Evolutionary conservation across 2,888 invertebrate genomes (phyloP), one percentile per base, ranked within the genome.

Genomic region (Diarsia rubi): DNA sequence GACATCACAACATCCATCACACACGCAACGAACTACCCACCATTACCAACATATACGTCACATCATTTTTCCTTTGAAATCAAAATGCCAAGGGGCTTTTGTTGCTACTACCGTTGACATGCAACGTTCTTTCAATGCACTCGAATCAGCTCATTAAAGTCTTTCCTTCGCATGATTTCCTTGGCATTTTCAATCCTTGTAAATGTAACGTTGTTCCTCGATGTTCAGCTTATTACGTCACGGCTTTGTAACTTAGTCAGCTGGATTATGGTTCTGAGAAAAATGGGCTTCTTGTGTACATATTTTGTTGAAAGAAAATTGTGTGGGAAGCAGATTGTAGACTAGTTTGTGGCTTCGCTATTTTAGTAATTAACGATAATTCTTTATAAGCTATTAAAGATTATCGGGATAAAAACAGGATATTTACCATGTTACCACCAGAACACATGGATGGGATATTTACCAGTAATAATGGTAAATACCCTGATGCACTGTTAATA

Each of bases 131-230:
- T 91, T 91, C 92, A 91, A 85, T 88, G 87, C 91, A 89, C 90
- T 92, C 88, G 89, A 92, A 92, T 90, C 92, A 92, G 93, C 94
- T 94, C 94, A 93, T 94, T 94, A 94, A 90, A 90, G 91, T 90
- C 88, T 92, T 92, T 90, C 92, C 91, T 92, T 81, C 85, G 88
- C 92, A 81, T 90, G 93, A 93, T 94, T 94, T 94, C 93, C 93
- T 93, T 91, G 90, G 91, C 91, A 91, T 91, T 90, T 91, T 90
- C 84, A 78, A 82, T 79, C 86, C 84, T 85, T 85, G 85, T 85
- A 85, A 89, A 84, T 87, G 83, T 73, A 78, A 78, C 82, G 86
- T 88, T 90, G 87, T 87, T 88, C 79, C 81, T 73, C 77, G 73
- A 85, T 88, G 88, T 84, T 82, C 83, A 83, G 82, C 88, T 90